Base-by-base conservation (phyloP, 2,888 invertebrate genomes). In the Barypeithes pellucidus region DNA sequence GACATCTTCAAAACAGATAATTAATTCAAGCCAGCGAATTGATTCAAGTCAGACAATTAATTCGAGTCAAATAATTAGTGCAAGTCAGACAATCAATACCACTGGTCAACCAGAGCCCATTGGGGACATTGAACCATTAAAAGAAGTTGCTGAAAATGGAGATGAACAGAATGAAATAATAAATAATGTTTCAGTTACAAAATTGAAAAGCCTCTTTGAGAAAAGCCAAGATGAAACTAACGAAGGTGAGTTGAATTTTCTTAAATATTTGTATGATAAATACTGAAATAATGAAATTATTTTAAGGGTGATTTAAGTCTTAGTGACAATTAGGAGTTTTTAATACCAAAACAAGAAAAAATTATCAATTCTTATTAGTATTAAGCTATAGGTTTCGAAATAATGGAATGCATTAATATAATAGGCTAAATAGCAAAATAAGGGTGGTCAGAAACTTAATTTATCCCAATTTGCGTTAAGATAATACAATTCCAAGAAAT, bases 161-260 rank as follows among this genome's bases (percentile, higher is more conserved):
- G 57, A 54, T 1, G 63, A 47, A 33, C 18, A 67, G 18, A 47
- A 16, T 4, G 43, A 62, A 14, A 16, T 2, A 16, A 61, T n/a
- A 16, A 66, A 36, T 20, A 69, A 36, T 54, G 67, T 77, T 18
- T 77, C 77, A 7, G 78, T 79, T n/a, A 63, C 65, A 11, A 73
- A 77, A 33, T 50, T 79, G 24, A 75, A 74, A 9, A 72, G 39
- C 29, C 16, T 79, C 12, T 79, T 79, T 71, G 78, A 79, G 59
- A 59, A 47, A 5, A 77, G 67, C 29, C 69, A 59, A 0, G 65
- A 72, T 65, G 76, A 77, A 14, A 59, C 33, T 14, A 52, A 61
- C 12, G 70, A 75, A 67, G 75, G 72, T 75, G 63, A 62, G 66
- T 62, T n/a, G 11, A 16, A 43, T 12, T 1, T 39, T 3, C 36